Conservation (phyloP, 2,113 vertebrate species). For the Macrotis lagotis region DNA sequence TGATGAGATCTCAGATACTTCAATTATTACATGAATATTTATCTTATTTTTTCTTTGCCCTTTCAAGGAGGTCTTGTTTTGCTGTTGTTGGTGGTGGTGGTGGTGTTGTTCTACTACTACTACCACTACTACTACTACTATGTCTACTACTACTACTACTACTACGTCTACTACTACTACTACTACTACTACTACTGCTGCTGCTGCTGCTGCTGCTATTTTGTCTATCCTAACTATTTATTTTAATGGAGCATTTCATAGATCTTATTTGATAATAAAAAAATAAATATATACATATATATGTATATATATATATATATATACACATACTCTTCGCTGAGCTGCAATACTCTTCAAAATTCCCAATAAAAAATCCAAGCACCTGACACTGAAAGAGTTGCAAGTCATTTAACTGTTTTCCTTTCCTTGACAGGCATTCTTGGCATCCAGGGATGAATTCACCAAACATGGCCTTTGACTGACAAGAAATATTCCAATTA, state of each 20-base stretch:
- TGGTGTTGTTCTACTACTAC: no score
- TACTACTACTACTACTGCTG: no score
- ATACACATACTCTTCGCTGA: no score
- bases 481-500: conserved; percentile 7
- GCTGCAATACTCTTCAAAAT: conserved; percentile 27
- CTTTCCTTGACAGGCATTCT: background rate
- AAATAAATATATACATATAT: no score
- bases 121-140: no score
- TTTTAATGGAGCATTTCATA: conserved; percentile 1
- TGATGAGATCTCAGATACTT: background rate
- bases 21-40: background rate
- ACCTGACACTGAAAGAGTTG: conserved; percentile 15
- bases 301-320: no score
- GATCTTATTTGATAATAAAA: background rate
- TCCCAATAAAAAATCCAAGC: background rate
- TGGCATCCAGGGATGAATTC: background rate
- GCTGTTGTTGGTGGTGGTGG: no score
- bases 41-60: background rate
- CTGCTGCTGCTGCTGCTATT: no score
- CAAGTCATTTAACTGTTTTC: conserved; percentile 16
- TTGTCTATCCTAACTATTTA: background rate
- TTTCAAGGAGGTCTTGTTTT: no score
- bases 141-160: no score
- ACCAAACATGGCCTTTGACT: background rate
- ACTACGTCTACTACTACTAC: no score